Conservation (phyloP, 1,140 invertebrate species). For the Tetramorium alpestre region DNA sequence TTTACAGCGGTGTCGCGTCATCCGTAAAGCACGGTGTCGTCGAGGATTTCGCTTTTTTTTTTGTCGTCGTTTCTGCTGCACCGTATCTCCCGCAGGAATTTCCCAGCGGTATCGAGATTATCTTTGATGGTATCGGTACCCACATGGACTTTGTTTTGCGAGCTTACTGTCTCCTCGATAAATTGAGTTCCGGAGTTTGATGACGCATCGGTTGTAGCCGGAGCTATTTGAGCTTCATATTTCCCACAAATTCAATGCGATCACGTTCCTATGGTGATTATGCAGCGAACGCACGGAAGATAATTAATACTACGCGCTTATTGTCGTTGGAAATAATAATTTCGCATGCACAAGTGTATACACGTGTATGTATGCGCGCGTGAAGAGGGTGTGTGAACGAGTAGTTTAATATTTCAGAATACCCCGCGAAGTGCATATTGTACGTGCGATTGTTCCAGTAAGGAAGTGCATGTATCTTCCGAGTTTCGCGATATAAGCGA, state of each 20-base stretch:
- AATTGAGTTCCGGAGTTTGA: constrained; percentile 65
- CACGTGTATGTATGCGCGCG: background rate
- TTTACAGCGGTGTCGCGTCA: constrained; percentile 67
- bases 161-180: constrained; percentile 67
- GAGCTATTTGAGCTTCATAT: constrained; percentile 28
- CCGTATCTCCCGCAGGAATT: constrained; percentile 59
- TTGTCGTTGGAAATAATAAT: constrained; percentile 38
- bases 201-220: constrained; percentile 27
- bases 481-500: constrained; percentile 13
- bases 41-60: constrained; percentile 41
- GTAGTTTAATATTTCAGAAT: constrained; percentile 34
- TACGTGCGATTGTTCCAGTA: background rate
- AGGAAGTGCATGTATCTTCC: constrained; percentile 6
- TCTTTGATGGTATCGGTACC: constrained; percentile 63
- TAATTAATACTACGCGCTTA: constrained; percentile 22
- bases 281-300: background rate
- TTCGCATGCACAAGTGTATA: background rate
- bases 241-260: constrained; percentile 31
- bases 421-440: background rate
- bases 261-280: constrained; percentile 28
- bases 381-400: background rate
- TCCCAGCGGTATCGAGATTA: constrained; percentile 68
- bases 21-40: constrained; percentile 43
- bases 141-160: constrained; percentile 71
- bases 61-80: constrained; percentile 1